Evolutionary conservation across 2,113 vertebrate species (phyloP), one percentile per base, ranked within the genome.

Genomic region (Martes martes): DNA sequence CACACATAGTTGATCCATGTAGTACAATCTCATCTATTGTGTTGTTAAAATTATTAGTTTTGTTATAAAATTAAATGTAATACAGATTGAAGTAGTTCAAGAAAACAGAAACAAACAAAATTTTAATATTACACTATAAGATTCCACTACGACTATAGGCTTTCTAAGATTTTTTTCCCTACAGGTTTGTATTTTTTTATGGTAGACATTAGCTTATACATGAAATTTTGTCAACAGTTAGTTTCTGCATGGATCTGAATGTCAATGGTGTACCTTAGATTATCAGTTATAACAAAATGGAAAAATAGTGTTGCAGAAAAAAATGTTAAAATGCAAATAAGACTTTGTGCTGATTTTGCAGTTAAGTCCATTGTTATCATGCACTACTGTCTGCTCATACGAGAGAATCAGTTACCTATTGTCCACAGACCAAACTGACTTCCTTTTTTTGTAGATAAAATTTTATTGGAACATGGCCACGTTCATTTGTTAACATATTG

Each of bases 101-200:
- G 11, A 76, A 76, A 93, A 74, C 5, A 67, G 45, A 92, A 69
- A 83, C n/a, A 92, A 50, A 79, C 23, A 79, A 50, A 85, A 81
- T 3, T 15, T 2, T 0, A 3, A 3, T 24, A 21, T 78, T 86
- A 42, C 2, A 57, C 2, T 31, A 10, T 0, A 80, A 4, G 23
- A 88, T 11, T 39, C 2, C 18, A 18, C 8, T 7, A n/a, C 4
- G 21, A 39, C 3, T 0, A 2, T 15, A 67, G 42, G 19, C 6
- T 9, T 67, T 55, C 31, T 28, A 67, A 3, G 33, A 31, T 69
- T 52, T 11, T 11, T 88, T 83, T 23, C 28, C 21, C 26, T 76
- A 39, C 31, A 26, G 4, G 13, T 36, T 61, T 52, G 7, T 13
- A 47, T 79, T 87, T 95, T 67, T 61, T 10, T 19, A 16, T 63